Evolutionary conservation across 2,888 invertebrate genomes (phyloP), one percentile per base, ranked within the genome.

Genomic region (Cantharis nigra): DNA sequence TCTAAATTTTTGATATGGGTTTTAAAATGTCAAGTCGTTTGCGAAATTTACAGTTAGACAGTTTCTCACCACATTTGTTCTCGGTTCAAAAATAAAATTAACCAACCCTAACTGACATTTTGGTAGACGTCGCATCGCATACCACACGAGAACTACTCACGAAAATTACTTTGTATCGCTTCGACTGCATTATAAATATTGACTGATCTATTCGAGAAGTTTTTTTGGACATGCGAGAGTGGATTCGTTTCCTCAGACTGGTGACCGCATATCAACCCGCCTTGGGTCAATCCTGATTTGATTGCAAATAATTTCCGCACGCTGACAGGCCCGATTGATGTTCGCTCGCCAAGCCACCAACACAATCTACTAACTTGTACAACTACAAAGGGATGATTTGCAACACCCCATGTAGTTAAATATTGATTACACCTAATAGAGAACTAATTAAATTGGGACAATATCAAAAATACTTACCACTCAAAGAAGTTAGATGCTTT

Each of bases 61-160:
- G 49, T 49, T 49, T 49, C n/a, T 49, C 49, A n/a, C 49, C 49
- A 49, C 49, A 49, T 49, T 49, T 49, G 49, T 49, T 49, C 9
- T n/a, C 1, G 28, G 62, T 49, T 67, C 71, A 30, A 62, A 63
- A 75, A 71, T 75, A 71, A 49, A 71, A 70, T 73, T 73, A 70
- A 49, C 16, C 26, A n/a, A n/a, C 18, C 65, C 14, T 76, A 76
- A 76, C 69, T 76, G 76, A 72, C 76, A 20, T 73, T 70, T 70
- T 70, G 76, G 65, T 76, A 73, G 76, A 76, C 76, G 62, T 73
- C 64, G 65, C 70, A 72, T 72, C 76, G 18, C 72, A 70, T 64
- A 71, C 69, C 65, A 23, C 9, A 33, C 62, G 69, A 67, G 49
- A 70, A 73, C 76, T 76, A 76, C 76, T 76, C 65, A 70, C 30